Base-by-base conservation (phyloP, 2,797 vertebrate species). In the Acrossocheilus fasciatus region DNA sequence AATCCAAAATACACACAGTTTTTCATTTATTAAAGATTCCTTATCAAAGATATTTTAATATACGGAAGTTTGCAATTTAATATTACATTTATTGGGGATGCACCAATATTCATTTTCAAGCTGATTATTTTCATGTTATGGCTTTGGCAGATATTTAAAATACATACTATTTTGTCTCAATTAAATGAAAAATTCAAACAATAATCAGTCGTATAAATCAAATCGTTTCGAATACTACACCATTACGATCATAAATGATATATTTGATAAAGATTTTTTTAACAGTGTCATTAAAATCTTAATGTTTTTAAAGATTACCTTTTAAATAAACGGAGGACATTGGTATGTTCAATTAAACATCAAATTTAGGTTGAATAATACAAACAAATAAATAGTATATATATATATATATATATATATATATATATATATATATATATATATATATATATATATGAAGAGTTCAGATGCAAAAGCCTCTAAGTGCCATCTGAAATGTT, bases 1-100 rank as follows among this genome's bases (percentile, higher is more conserved):
- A 74, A 83, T 83, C 10, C 14, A 82, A 82, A 82, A 81, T 41
- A 78, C 41, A 5, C 39, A 11, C 39, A 54, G 5, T 9, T 62
- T 43, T 18, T 45, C 34, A 79, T 62, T 26, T 26, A 26, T 17
- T 26, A 50, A 50, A 74, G 9, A 50, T 5, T 1, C 12, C 14
- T 47, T 8, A 50, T 74, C n/a, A 74, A 47, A 74, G 3, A 74
- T 30, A 23, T 41, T 45, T n/a, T 3, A 14, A 30, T n/a, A 52
- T 52, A 18, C 9, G 36, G 39, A 72, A 43, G 17, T 52, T 34
- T 54, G 17, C 6, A 0, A 54, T 34, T 34, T 30, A 9, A 75
- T 34, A 50, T n/a, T 30, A 30, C 34, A 18, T 18, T 50, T 10
- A 74, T 50, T 30, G 43, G 4, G 1, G 14, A 73, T 73, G 41